phyloP scores from a whole-genome alignment of 2,113 vertebrate genomes.

The Megaceryle torquata region DNA sequence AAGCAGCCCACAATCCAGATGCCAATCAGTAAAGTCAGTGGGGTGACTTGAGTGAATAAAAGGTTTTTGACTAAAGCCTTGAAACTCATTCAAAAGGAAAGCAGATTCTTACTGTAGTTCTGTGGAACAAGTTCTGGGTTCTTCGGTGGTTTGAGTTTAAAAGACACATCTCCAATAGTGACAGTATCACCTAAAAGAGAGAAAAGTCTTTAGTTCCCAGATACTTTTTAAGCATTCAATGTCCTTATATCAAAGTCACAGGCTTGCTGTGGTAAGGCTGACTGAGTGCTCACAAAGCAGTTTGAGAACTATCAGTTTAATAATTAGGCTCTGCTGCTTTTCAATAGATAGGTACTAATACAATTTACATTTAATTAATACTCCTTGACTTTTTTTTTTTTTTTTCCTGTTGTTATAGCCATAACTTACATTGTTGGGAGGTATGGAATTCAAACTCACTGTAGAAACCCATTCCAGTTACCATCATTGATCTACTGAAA shows the following conservation, averaged over 20 bases:
- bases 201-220: not conserved
- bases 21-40: not conserved
- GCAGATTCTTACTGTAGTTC: conserved; percentile 86
- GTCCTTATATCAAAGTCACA: not conserved
- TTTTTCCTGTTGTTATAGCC: not conserved
- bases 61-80: not conserved
- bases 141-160: conserved; percentile 85
- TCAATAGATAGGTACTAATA: not conserved
- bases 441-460: not conserved
- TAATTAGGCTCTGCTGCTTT: not conserved
- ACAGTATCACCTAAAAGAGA: conserved; percentile 86
- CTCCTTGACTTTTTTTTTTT: not conserved
- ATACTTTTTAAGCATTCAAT: not conserved
- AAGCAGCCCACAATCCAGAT: not conserved
- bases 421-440: not conserved
- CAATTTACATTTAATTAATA: not conserved
- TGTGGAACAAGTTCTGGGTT: conserved; percentile 93
- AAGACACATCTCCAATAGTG: conserved; percentile 91
- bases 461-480: not conserved
- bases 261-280: not conserved
- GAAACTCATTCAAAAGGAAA: not conserved
- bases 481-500: not conserved
- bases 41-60: not conserved
- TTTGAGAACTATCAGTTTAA: not conserved
- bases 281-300: not conserved